Evolutionary conservation across 64 coral and sea anemone species (phyloP).

Genomic region (Porites lutea): DNA sequence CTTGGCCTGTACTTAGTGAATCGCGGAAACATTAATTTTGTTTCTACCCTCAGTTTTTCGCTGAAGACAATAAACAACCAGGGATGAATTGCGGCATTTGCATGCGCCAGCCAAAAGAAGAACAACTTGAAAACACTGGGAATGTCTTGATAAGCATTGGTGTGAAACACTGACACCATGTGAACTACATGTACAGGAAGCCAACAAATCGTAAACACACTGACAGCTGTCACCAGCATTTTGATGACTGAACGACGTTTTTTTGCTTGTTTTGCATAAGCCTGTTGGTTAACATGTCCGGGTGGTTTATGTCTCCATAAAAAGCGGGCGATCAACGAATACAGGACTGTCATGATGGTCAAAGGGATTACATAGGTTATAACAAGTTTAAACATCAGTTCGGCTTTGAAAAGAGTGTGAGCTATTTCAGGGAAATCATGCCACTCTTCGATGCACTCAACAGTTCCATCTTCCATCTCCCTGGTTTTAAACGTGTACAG

Average conservation of each 20-base stretch:
- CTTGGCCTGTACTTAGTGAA: neutral
- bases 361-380: slow-evolving; percentile 73
- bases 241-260: slow-evolving; percentile 46
- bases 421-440: neutral
- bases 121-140: neutral
- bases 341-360: slow-evolving; percentile 48
- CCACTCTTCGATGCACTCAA: slow-evolving; percentile 29
- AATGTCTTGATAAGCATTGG: neutral
- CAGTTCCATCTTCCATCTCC: neutral
- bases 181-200: slow-evolving; percentile 59
- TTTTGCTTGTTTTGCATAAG: slow-evolving; percentile 30
- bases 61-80: slow-evolving; percentile 78
- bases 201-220: slow-evolving; percentile 64
- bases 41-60: slow-evolving; percentile 36
- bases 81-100: slow-evolving; percentile 74
- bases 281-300: slow-evolving; percentile 16
- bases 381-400: slow-evolving; percentile 65
- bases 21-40: neutral
- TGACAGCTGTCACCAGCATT: slow-evolving; percentile 49
- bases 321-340: slow-evolving; percentile 70
- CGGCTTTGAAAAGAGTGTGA: neutral
- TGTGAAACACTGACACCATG: slow-evolving; percentile 13
- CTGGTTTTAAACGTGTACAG: slow-evolving; percentile 65
- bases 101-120: slow-evolving; percentile 71
- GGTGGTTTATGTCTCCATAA: slow-evolving; percentile 64